Evolutionary conservation across 1,140 invertebrate species (phyloP), one percentile per base, ranked within the genome.

Genomic region (Laupala kohalensis): DNA sequence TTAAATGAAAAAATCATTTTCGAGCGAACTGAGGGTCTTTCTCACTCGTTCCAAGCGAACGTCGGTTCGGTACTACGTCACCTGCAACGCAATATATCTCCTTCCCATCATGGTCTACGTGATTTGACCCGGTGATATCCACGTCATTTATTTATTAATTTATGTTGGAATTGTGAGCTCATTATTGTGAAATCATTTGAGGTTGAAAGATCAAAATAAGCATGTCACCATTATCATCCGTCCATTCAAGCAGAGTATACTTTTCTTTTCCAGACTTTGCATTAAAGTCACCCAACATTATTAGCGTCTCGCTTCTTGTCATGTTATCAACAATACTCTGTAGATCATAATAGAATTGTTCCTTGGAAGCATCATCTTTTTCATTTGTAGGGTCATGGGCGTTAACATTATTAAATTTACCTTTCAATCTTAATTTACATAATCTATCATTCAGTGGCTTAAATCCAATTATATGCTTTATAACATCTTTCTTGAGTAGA

Each of bases 271-370:
- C 71, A 15, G 73, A 23, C 63, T 73, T 25, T 4, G 67, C 71
- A 66, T 74, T 74, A 15, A 74, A 65, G 63, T 72, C 71, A 6
- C 71, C 67, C 62, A 72, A 28, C 12, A 74, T 12, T 15, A 74
- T n/a, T 65, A 64, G 4, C 37, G 63, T 70, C 63, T 74, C 28
- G 68, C 72, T 70, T 62, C 71, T 74, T 23, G 71, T 29, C 1
- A 66, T 27, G 62, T 70, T 73, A n/a, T 64, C 26, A 26, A 71
- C 72, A 12, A 73, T 25, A 3, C 30, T 19, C 5, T 68, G n/a
- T 19, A 74, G 28, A 23, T 73, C 64, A 25, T 73, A 63, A 66
- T 74, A 73, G 63, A 74, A 74, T 12, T 5, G 15, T 63, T 70
- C 64, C 64, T 73, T 74, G 3, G 29, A 23, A 37, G 69, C 25